phyloP scores from a whole-genome alignment of 2,888 invertebrate genomes.

The Zeuzera pyrina region DNA sequence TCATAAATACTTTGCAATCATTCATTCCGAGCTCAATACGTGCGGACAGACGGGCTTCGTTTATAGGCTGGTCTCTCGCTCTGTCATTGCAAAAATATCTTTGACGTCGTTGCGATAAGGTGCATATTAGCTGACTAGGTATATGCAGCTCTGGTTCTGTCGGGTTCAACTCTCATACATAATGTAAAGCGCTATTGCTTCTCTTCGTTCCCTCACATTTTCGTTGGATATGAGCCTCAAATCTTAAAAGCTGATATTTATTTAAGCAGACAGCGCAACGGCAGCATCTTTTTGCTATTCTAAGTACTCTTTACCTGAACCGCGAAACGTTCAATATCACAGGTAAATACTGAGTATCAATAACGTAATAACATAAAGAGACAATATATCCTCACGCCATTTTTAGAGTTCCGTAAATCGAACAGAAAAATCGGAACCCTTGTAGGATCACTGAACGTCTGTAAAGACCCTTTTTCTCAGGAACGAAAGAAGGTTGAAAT shows the following conservation, averaged over 20 bases:
- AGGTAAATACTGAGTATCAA: no score
- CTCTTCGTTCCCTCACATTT: constrained; percentile 18
- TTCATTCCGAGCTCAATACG: constrained; percentile 23
- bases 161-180: constrained; percentile 27
- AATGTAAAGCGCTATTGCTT: constrained; percentile 29
- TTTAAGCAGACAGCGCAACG: constrained; percentile 26
- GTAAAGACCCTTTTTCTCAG: no score
- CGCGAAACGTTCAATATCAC: no score
- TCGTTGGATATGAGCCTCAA: constrained; percentile 25
- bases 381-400: no score
- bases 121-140: not conserved
- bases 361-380: no score
- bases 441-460: no score
- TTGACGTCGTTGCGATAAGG: constrained; percentile 4
- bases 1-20: constrained; percentile 31
- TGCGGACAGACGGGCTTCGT: constrained; percentile 15
- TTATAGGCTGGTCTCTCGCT: not conserved
- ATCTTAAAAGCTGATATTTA: constrained; percentile 32
- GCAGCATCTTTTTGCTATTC: not conserved
- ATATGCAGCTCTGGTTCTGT: not conserved
- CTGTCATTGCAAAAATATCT: constrained; percentile 1
- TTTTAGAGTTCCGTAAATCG: no score
- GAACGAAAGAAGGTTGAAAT: no score
- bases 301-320: no score
- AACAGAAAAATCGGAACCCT: no score